Evolutionary conservation across 1,140 invertebrate species (phyloP).

Genomic region (Holotrichia oblita): DNA sequence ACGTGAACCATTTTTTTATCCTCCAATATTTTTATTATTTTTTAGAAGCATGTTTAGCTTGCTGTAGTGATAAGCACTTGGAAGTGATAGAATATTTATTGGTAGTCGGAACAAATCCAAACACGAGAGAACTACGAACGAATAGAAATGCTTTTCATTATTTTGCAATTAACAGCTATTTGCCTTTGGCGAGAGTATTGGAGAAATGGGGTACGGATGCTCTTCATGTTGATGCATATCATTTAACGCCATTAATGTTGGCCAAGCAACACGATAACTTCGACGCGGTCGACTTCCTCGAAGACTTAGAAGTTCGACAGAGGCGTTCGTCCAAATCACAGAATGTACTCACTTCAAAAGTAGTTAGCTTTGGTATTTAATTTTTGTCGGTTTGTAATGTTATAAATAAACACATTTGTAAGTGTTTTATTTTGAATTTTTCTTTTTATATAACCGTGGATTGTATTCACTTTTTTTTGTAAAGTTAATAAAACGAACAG

Average conservation of each 20-base stretch:
- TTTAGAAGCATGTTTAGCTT: conserved; percentile 35
- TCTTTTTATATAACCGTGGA: too few species aligned
- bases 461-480: too few species aligned
- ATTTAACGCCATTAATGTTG: conserved; percentile 43
- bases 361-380: too few species aligned
- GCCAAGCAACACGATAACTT: conserved; percentile 47
- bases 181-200: conserved; percentile 44
- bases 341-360: not conserved
- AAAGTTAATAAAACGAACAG: too few species aligned
- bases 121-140: conserved; percentile 23
- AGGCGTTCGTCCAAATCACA: not conserved
- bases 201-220: conserved; percentile 43
- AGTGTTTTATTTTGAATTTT: too few species aligned
- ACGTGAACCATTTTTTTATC: too few species aligned
- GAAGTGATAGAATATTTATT: conserved; percentile 39
- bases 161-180: conserved; percentile 47
- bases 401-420: too few species aligned
- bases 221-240: conserved; percentile 37
- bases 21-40: not conserved
- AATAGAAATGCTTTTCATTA: conserved; percentile 50
- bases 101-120: conserved; percentile 41
- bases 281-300: conserved; percentile 24
- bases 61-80: conserved; percentile 12
- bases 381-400: too few species aligned
- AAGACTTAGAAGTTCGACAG: not conserved